Conservation (phyloP, 2,888 invertebrate genomes). For the Agriopis aurantiaria region DNA sequence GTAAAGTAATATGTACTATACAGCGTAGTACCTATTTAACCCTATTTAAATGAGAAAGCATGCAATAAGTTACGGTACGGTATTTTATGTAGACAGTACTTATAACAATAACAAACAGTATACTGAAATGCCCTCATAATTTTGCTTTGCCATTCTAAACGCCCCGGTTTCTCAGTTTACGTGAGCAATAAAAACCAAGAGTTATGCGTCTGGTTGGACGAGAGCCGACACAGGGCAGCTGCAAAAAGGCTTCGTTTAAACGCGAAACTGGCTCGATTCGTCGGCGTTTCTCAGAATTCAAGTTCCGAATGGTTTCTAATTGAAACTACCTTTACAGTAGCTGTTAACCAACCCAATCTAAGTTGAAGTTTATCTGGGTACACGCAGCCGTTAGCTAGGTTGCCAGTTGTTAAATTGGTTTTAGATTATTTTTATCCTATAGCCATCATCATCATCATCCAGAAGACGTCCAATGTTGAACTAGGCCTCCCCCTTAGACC, state of each 20-base stretch:
- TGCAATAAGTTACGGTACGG: too few species aligned
- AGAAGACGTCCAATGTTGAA: too few species aligned
- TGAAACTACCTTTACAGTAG: conserved; percentile 46
- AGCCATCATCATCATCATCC: too few species aligned
- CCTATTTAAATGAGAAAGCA: too few species aligned
- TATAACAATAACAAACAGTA: neutral
- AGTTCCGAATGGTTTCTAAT: conserved; percentile 56
- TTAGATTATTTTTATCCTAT: too few species aligned
- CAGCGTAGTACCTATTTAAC: too few species aligned
- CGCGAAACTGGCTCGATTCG: conserved; percentile 53
- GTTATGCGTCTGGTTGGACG: conserved; percentile 51
- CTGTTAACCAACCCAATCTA: neutral
- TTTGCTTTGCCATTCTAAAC: neutral
- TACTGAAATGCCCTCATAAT: conserved; percentile 1
- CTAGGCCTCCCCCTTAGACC: too few species aligned
- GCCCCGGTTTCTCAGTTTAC: conserved; percentile 20
- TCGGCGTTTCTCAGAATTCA: conserved; percentile 56
- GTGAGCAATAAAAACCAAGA: conserved; percentile 50
- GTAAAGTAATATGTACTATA: too few species aligned
- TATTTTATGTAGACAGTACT: neutral
- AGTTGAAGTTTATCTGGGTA: neutral
- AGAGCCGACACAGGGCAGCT: conserved; percentile 34
- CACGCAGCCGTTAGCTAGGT: neutral
- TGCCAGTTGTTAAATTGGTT: too few species aligned
- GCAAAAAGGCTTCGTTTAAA: conserved; percentile 55